Conservation (phyloP, 2,797 vertebrate genomes). For the Micropoecilia bifurca region DNA sequence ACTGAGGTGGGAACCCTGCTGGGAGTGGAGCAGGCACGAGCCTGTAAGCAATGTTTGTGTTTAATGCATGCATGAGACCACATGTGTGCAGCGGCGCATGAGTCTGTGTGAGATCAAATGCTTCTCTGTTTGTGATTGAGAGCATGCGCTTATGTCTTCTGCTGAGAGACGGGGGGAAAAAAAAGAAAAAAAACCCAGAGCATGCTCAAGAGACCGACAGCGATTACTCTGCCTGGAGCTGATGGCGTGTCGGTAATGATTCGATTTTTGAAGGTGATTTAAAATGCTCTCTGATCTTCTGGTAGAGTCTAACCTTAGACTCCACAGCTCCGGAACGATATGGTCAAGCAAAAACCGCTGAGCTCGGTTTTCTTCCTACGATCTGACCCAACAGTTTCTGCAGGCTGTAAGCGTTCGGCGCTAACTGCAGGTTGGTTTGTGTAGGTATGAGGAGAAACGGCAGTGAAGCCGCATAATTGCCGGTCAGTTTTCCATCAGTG, state of each 20-base stretch:
- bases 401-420: not conserved
- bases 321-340: slow-evolving; percentile 1
- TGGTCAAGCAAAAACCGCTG: slow-evolving; percentile 22
- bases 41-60: slow-evolving; percentile 34
- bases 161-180: slow-evolving; percentile 12
- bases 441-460: slow-evolving; percentile 1
- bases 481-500: slow-evolving; percentile 29
- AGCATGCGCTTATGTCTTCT: not conserved
- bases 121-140: slow-evolving; percentile 18
- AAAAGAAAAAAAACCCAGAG: not conserved
- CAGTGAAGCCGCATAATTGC: slow-evolving; percentile 27
- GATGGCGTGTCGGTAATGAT: slow-evolving; percentile 35
- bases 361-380: not conserved
- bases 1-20: slow-evolving; percentile 51
- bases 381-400: slow-evolving; percentile 4
- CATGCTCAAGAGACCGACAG: slow-evolving; percentile 14
- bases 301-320: slow-evolving; percentile 24
- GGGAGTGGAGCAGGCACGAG: slow-evolving; percentile 53
- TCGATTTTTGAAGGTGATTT: slow-evolving; percentile 38
- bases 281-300: slow-evolving; percentile 47
- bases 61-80: slow-evolving; percentile 24
- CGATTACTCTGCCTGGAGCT: slow-evolving; percentile 34
- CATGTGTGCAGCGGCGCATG: slow-evolving; percentile 20
- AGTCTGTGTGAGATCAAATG: slow-evolving; percentile 16
- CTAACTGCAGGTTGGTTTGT: not conserved